These are phyloP conservation scores for Apamea sordens DNA, from an alignment of 2,888 invertebrate species.

Conservation along the genomic window DNA sequence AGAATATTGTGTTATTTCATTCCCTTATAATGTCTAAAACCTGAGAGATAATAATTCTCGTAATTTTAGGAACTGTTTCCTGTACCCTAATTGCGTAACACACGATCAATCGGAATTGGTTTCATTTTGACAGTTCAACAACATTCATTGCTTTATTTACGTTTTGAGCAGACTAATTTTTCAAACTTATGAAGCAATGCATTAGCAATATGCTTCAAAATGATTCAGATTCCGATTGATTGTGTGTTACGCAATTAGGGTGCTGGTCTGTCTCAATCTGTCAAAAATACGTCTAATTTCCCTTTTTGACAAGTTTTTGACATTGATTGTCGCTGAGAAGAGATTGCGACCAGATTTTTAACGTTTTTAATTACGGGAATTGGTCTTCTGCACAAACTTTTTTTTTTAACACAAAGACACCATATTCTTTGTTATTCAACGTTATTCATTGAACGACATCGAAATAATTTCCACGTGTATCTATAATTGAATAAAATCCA, in stretches of 20 bases:
- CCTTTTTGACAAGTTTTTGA: not conserved
- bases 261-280: not conserved
- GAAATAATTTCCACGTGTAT: not conserved
- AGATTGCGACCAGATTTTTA: too few species aligned
- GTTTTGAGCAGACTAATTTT: too few species aligned
- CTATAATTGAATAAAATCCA: conserved; percentile 6
- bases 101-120: too few species aligned
- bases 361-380: too few species aligned
- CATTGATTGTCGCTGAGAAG: not conserved
- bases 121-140: too few species aligned
- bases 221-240: too few species aligned
- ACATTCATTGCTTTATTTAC: too few species aligned
- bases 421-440: not conserved
- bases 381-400: not conserved
- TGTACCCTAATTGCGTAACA: too few species aligned
- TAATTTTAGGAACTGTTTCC: not conserved
- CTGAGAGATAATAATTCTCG: not conserved
- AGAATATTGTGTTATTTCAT: not conserved
- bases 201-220: too few species aligned
- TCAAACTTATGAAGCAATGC: too few species aligned
- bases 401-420: not conserved
- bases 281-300: not conserved
- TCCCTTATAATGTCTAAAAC: not conserved
- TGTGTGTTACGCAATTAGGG: too few species aligned
- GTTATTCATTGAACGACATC: not conserved